Base-by-base conservation (phyloP, 2,888 invertebrate genomes). In the Aspidiotus destructor region DNA sequence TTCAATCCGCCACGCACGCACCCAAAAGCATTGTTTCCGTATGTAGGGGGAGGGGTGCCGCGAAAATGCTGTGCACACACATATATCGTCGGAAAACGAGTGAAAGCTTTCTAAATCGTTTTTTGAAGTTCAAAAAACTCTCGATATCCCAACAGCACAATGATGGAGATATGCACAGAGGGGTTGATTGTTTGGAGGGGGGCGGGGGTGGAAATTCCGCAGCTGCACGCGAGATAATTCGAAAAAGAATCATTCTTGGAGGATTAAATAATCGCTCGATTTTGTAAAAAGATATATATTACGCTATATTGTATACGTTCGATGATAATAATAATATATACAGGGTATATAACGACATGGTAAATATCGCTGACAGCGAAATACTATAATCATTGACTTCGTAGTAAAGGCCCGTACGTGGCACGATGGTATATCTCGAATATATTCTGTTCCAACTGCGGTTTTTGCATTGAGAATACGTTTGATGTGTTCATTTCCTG, bases 211-310 rank as follows among this genome's bases (percentile, higher is more conserved):
- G 10, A 48, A 48, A 48, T 13, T 40, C 28, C 40, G 40, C 28
- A 13, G 28, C 28, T 28, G 28, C 28, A 28, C 28, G 28, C 28
- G 17, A 40, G 16, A 60, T 60, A 60, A 60, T 28, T 60, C 60
- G 60, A 40, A 16, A 28, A 28, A 13, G 60, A 11, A 60, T 60
- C 60, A 60, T 60, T 60, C 40, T 60, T 60, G 60, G 28, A 28
- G 40, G 40, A 60, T 60, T 60, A 60, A 60, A 60, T 60, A 60
- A 60, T 60, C 60, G 60, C 60, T 60, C 60, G 28, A 60, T 17
- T 60, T 60, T 13, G 48, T 13, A 28, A 28, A 28, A 28, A 28
- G 28, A 28, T 28, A 28, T 28, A 28, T 28, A 28, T 28, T 55
- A 55, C 15, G 55, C 17, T 55, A 52, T n/a, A 52, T n/a, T 15